A percentile compares a stretch with the other conserved stretches of the same genome.
Evolutionary conservation across 1,140 invertebrate species (phyloP).

Genomic region (Tigriopus japonicus): DNA sequence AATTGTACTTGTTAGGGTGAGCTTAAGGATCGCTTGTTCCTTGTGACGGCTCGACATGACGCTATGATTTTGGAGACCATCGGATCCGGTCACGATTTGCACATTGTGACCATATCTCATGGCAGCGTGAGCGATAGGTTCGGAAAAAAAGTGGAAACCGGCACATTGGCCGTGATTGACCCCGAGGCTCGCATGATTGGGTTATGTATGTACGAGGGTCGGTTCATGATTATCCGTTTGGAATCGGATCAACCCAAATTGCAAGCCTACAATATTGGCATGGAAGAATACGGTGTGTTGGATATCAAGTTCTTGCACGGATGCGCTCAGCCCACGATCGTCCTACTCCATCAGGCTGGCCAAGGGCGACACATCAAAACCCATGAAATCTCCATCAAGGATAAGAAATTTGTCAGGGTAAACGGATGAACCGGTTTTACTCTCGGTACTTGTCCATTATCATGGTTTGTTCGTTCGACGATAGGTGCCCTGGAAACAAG

Average conservation of each 20-base stretch:
- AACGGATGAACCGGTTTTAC: slow-evolving; percentile 13
- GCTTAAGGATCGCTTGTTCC: slow-evolving; percentile 59
- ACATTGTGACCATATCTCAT: slow-evolving; percentile 86
- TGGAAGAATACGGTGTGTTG: slow-evolving; percentile 85
- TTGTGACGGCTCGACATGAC: slow-evolving; percentile 81
- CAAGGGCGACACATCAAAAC: slow-evolving; percentile 89
- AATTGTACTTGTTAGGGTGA: background rate
- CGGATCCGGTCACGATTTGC: slow-evolving; percentile 50
- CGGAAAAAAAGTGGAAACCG: slow-evolving; percentile 70
- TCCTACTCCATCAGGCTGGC: slow-evolving; percentile 85
- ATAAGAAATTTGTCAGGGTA: slow-evolving; percentile 80
- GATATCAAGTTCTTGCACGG: slow-evolving; percentile 91
- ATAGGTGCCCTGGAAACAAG: slow-evolving; percentile 78
- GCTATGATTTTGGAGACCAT: slow-evolving; percentile 90
- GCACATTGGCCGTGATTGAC: slow-evolving; percentile 62
- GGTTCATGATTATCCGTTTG: slow-evolving; percentile 81
- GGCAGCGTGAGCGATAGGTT: slow-evolving; percentile 85
- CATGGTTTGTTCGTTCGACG: slow-evolving; percentile 19
- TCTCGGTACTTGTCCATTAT: background rate
- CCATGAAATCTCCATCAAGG: slow-evolving; percentile 77
- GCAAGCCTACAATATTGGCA: slow-evolving; percentile 27
- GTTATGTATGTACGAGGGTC: slow-evolving; percentile 80
- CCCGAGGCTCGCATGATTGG: slow-evolving; percentile 85
- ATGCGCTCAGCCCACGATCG: slow-evolving; percentile 77
- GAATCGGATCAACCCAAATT: slow-evolving; percentile 46